Evolutionary conservation across 2,113 vertebrate genomes (phyloP).

Genomic region (Mormyrus lacerda): DNA sequence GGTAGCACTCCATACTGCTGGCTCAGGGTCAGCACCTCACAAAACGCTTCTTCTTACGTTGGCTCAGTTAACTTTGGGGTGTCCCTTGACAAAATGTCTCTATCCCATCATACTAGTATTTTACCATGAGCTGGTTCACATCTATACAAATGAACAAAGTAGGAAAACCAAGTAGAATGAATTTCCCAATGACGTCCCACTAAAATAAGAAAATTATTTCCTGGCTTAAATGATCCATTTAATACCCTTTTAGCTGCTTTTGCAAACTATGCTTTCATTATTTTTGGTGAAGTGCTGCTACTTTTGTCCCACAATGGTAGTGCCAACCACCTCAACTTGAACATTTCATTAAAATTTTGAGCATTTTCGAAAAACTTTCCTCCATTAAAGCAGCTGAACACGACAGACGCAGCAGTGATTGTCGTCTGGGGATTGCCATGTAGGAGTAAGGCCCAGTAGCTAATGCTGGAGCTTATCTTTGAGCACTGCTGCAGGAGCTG

Average conservation of each 20-base stretch:
- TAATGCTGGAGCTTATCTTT: neutral
- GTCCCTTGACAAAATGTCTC: neutral
- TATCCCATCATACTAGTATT: neutral
- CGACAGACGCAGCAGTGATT: neutral
- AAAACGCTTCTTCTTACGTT: neutral
- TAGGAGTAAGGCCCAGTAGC: neutral
- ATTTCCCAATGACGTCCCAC: neutral
- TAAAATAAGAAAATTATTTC: neutral
- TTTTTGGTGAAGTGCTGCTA: neutral
- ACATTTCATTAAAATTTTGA: neutral
- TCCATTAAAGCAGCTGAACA: neutral
- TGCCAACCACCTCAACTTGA: neutral
- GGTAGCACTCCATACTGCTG: neutral
- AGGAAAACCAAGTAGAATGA: neutral
- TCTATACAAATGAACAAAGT: neutral
- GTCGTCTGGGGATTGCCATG: neutral
- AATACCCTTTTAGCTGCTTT: neutral
- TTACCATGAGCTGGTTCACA: neutral
- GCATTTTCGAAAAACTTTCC: neutral
- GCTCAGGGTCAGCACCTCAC: neutral
- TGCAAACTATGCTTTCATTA: neutral
- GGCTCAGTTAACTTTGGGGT: neutral
- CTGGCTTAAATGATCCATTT: neutral
- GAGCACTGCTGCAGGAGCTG: neutral
- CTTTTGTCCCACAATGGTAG: neutral